Conservation (phyloP, 2,113 vertebrate species). For the Xenopus tropicalis region UCB_Xtro_10.0 CM004443.2:11329001-11329500, state of each 20-base stretch:
- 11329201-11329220: no score
- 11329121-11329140: no score
- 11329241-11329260: not conserved
- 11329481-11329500: conserved; percentile 15
- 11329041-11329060: no score
- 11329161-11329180: no score
- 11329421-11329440: conserved; percentile 22
- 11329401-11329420: conserved; percentile 36
- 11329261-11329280: conserved; percentile 20
- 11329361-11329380: conserved; percentile 19
- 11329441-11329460: conserved; percentile 27
- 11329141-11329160: no score
- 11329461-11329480: conserved; percentile 19
- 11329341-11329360: conserved; percentile 33
- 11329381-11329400: conserved; percentile 1
- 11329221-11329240: not conserved
- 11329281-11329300: not conserved
- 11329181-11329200: no score
- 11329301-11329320: conserved; percentile 28
- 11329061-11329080: no score
- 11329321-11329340: conserved; percentile 8
- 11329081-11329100: no score
- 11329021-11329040: no score
- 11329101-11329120: no score
- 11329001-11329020: no score